Base-by-base conservation (phyloP, 2,113 vertebrate species). In the Dromas ardeola region DNA sequence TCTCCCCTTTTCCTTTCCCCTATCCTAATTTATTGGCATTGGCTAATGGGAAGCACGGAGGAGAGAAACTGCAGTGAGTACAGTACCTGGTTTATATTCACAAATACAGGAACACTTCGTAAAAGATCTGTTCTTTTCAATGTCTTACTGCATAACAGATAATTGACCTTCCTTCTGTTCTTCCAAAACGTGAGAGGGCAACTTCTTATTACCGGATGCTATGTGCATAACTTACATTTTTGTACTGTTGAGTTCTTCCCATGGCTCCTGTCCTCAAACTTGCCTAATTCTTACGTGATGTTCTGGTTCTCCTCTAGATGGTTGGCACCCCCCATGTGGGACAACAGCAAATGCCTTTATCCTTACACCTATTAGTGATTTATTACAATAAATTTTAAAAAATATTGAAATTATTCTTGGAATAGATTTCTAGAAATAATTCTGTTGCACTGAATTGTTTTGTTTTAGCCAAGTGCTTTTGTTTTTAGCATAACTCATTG, bases 251-350 rank as follows among this genome's bases (percentile, higher is more conserved):
- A 53, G 5, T 32, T 81, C 3, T 0, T 73, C 32, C 15, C 2
- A 1, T 40, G 43, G 12, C 32, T 87, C 13, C 14, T 5, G 21
- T 47, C 21, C n/a, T 74, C 73, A 69, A 29, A 67, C 16, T 36
- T 66, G 11, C 25, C 10, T 52, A 36, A 36, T 50, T 79, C 42
- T 45, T 74, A 27, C 1, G 0, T 80, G 36, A 25, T 21, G 3
- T 83, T 50, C 18, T n/a, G 7, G 5, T 65, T 76, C 21, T 92
- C 10, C 27, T 85, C 61, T 65, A 34, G 3, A 20, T 67, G 18
- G 45, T 8, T 56, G 26, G 7, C 49, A 61, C 2, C 3, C 4
- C 4, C 8, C 4, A 3, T 5, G 8, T 52, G 15, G 7, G 47
- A 12, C 22, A 77, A 55, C 8, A 73, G 49, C 15, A 65, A 59